These are phyloP conservation scores for Zaprionus gabonicus DNA, from an alignment of 1,140 invertebrate genomes.

Conservation along the genomic window DNA sequence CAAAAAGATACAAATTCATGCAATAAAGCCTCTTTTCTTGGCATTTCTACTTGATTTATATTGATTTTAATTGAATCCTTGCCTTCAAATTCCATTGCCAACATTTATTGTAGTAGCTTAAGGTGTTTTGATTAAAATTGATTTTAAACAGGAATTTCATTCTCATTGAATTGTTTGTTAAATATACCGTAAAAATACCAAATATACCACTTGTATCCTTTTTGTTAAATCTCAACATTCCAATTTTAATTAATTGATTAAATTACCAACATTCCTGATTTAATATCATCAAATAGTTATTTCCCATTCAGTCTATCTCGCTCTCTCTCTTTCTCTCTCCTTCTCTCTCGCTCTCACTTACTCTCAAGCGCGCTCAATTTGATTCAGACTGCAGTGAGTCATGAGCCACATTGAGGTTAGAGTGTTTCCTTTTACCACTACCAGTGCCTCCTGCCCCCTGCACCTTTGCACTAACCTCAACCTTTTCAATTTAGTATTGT, in stretches of 20 bases:
- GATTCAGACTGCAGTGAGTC: constrained; percentile 6
- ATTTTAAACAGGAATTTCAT: too few relatives aligned
- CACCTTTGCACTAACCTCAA: background rate
- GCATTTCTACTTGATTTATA: too few relatives aligned
- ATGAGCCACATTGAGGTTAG: constrained; percentile 28
- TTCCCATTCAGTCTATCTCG: background rate
- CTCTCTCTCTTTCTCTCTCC: background rate
- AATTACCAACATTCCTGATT: background rate
- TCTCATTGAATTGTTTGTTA: too few relatives aligned
- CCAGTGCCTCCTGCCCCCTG: too few relatives aligned
- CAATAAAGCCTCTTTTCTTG: too few relatives aligned
- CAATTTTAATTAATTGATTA: constrained; percentile 1
- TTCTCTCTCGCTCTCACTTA: background rate
- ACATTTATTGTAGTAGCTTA: too few relatives aligned
- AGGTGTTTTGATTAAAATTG: too few relatives aligned
- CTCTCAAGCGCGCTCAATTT: background rate
- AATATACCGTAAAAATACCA: background rate
- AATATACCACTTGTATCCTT: too few relatives aligned
- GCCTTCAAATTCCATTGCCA: too few relatives aligned
- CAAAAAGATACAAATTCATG: too few relatives aligned
- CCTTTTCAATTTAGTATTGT: background rate
- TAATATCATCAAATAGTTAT: background rate
- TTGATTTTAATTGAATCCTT: too few relatives aligned
- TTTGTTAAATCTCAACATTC: background rate
- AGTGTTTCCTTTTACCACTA: background rate